These are phyloP conservation scores for Orthonevra nobilis DNA, from an alignment of 2,888 invertebrate genomes.

Conservation along the genomic window DNA sequence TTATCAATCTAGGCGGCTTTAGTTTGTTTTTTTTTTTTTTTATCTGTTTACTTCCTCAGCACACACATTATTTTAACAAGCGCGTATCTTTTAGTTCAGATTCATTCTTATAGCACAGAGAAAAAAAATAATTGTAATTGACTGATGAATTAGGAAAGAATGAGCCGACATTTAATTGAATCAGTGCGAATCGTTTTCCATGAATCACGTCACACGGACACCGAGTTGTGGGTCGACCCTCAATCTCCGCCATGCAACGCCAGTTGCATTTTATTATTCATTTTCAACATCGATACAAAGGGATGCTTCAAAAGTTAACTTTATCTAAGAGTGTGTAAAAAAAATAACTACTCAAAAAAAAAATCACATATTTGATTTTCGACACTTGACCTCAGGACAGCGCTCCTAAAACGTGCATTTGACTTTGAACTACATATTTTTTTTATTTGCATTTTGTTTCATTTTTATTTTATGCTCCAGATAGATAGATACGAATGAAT, in stretches of 20 bases:
- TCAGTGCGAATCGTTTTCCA: slow-evolving; percentile 47
- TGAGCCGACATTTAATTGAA: slow-evolving; percentile 65
- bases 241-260: slow-evolving; percentile 6
- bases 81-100: slow-evolving; percentile 14
- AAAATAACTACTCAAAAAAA: no score
- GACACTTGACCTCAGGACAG: background rate
- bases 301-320: no score
- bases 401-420: no score
- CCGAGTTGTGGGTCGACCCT: background rate
- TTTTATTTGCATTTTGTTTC: no score
- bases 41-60: slow-evolving; percentile 11
- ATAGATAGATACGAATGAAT: no score
- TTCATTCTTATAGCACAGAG: slow-evolving; percentile 1
- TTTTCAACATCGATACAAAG: no score
- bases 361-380: background rate
- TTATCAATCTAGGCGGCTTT: no score
- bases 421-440: slow-evolving; percentile 18
- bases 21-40: no score
- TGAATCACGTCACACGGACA: slow-evolving; percentile 40
- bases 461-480: background rate
- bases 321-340: no score
- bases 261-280: no score
- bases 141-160: slow-evolving; percentile 65
- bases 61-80: background rate
- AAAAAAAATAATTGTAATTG: slow-evolving; percentile 49